Percentiles rank a stretch among this genome's conserved stretches.
These are phyloP conservation scores for Lacerta bilineata DNA, from an alignment of 2,797 vertebrate genomes.

Conservation along the genomic window DNA sequence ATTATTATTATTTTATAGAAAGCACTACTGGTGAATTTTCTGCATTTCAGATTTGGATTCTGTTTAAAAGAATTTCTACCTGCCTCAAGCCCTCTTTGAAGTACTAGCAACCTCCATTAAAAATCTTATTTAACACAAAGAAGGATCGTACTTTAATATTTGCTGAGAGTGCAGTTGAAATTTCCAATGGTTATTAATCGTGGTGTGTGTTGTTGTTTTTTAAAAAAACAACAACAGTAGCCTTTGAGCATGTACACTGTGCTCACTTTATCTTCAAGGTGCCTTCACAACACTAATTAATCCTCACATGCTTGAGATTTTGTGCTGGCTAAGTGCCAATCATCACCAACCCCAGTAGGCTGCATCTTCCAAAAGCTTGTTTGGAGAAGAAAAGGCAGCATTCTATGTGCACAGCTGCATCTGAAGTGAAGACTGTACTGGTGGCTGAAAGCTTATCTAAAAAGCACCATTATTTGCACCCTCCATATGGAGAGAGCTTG, in stretches of 20 bases:
- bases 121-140: constrained; percentile 44
- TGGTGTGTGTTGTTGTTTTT: constrained; percentile 53
- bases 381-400: constrained; percentile 56
- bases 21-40: neutral
- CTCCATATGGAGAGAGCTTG: neutral
- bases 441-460: constrained; percentile 45
- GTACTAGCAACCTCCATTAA: neutral
- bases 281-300: constrained; percentile 72
- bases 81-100: neutral
- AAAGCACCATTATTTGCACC: constrained; percentile 34
- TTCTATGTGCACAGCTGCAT: constrained; percentile 61
- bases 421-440: constrained; percentile 40
- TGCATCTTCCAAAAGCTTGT: constrained; percentile 68
- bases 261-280: constrained; percentile 71
- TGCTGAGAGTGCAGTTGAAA: constrained; percentile 58
- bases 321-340: constrained; percentile 68
- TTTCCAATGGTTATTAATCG: constrained; percentile 58
- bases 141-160: constrained; percentile 55
- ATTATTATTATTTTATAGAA: neutral
- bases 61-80: neutral
- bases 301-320: constrained; percentile 69
- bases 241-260: constrained; percentile 64
- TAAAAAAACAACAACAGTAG: constrained; percentile 61
- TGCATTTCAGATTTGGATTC: neutral
- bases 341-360: constrained; percentile 66